Evolutionary conservation across 37 sponge, comb jelly and placozoan genomes (phyloP), one percentile per base, ranked within the genome.

Genomic region (Theonella swinhoei): DNA sequence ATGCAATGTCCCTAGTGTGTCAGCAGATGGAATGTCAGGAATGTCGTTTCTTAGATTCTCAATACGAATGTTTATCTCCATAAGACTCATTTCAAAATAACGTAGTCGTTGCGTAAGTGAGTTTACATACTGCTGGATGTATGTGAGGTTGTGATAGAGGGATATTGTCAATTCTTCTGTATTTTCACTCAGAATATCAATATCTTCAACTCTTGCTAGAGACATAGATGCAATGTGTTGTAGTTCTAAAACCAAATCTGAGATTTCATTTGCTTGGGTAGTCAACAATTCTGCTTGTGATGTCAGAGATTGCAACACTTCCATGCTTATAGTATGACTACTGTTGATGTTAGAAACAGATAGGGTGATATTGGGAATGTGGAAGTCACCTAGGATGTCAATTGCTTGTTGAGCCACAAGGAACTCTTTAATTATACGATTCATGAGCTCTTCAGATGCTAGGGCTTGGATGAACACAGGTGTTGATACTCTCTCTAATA

Each of bases 371-470:
- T 47, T 47, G 14, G 54, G 7, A 14, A 47, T 47, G 54, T 47
- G 14, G 54, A 47, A 47, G 7, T 47, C 54, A 47, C 7, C 54
- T 47, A 47, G 54, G 14, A 23, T n/a, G 31, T 47, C 17, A 0
- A 75, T 24, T 24, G 32, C 26, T 4, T 20, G 20, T 25, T 28
- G 39, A 1, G 76, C 62, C 60, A 7, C 0, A 20, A 26, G 33
- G 58, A 75, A 28, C 61, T 75, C 76, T 19, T 2, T 30, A 17
- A 47, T 59, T 2, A 33, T 75, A 1, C 62, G 62, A 28, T 75
- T 59, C 60, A 75, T 28, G 7, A 75, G 62, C 76, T 75, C 76
- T 32, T 60, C 36, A 26, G 76, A 42, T 54, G 76, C 42, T 4
- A 43, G 42, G 33, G 61, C 76, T 31, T n/a, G 34, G 3, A 47